Conservation (phyloP, 1,140 invertebrate species). For the Lepidotrigona ventralis region DNA sequence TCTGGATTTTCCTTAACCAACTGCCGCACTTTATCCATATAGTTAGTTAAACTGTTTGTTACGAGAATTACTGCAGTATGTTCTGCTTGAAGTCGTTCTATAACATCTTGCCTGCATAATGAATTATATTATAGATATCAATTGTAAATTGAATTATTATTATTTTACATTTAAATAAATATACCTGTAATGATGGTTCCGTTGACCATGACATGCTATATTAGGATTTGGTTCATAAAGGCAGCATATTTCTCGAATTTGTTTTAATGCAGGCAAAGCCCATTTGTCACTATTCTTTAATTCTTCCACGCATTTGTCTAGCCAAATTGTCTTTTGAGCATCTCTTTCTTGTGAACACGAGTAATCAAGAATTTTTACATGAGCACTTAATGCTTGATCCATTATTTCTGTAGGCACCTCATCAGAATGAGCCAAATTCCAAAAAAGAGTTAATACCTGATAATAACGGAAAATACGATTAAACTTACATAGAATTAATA, state of each 20-base stretch:
- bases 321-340: slow-evolving; percentile 96
- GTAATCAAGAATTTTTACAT: slow-evolving; percentile 99
- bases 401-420: slow-evolving; percentile 98
- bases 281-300: slow-evolving; percentile 93
- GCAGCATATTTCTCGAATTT: slow-evolving; percentile 97
- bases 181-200: slow-evolving; percentile 85
- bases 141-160: background rate
- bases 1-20: slow-evolving; percentile 87
- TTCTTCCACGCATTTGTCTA: slow-evolving; percentile 97
- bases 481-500: background rate
- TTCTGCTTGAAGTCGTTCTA: slow-evolving; percentile 94
- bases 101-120: slow-evolving; percentile 86
- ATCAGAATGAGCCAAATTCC: slow-evolving; percentile 97
- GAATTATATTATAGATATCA: slow-evolving; percentile 20
- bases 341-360: slow-evolving; percentile 98
- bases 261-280: slow-evolving; percentile 96
- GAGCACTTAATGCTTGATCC: slow-evolving; percentile 96
- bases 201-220: slow-evolving; percentile 83
- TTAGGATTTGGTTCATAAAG: slow-evolving; percentile 92
- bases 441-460: slow-evolving; percentile 96
- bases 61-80: slow-evolving; percentile 96
- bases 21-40: slow-evolving; percentile 92
- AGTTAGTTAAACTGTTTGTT: slow-evolving; percentile 94
- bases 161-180: background rate
- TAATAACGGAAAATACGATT: slow-evolving; percentile 50